phyloP scores from a whole-genome alignment of 2,888 invertebrate genomes.

The Neoscelio sp. region DNA sequence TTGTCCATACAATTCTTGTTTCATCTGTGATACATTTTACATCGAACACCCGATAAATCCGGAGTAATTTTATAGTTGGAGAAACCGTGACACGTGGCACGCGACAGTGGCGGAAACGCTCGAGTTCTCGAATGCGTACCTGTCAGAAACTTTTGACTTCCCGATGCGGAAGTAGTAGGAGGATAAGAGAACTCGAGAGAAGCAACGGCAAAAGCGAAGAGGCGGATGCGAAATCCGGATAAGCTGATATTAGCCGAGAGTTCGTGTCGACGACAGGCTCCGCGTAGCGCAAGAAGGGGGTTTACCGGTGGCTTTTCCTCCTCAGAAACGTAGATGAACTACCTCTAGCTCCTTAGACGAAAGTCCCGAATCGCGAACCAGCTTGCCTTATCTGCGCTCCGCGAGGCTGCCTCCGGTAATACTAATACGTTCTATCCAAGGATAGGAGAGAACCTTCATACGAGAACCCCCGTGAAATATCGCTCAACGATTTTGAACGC shows the following conservation, averaged over 20 bases:
- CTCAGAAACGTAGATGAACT: constrained; percentile 63
- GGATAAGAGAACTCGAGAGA: constrained; percentile 41
- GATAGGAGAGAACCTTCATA: constrained; percentile 69
- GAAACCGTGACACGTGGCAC: constrained; percentile 38
- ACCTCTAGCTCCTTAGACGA: constrained; percentile 71
- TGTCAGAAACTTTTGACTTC: constrained; percentile 64
- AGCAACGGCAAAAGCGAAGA: constrained; percentile 68
- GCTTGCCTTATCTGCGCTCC: constrained; percentile 81
- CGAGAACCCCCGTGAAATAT: constrained; percentile 81
- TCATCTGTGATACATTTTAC: neutral
- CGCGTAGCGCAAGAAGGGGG: constrained; percentile 72
- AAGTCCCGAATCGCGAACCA: constrained; percentile 74
- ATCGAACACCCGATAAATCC: constrained; percentile 6
- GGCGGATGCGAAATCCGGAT: constrained; percentile 78
- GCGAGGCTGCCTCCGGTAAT: constrained; percentile 83
- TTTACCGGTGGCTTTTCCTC: constrained; percentile 76
- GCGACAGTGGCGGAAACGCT: constrained; percentile 45
- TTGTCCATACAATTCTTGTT: no score
- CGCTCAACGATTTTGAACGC: constrained; percentile 76
- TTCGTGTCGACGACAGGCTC: constrained; percentile 68
- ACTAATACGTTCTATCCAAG: constrained; percentile 69
- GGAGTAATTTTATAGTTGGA: constrained; percentile 29
- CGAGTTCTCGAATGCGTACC: constrained; percentile 48
- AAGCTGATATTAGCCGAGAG: constrained; percentile 80
- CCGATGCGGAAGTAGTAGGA: constrained; percentile 45